Base-by-base conservation (phyloP, 2,888 invertebrate genomes). In the Caradrina clavipalpis region DNA sequence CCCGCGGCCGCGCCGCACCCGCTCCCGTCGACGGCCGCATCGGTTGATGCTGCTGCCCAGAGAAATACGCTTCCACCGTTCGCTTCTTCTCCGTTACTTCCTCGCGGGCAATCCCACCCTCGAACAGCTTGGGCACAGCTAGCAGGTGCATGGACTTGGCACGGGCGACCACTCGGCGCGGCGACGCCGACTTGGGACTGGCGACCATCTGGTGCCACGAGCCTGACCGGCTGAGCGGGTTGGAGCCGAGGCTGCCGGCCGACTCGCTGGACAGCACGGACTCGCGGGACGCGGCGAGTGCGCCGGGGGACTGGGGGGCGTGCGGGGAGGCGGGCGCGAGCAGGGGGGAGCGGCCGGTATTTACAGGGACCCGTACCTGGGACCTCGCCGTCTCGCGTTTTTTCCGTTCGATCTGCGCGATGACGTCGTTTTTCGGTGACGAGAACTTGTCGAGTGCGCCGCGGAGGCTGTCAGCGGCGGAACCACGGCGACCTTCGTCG, bases 71-170 rank as follows among this genome's bases (percentile, higher is more conserved):
- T 81, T 97, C 98, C 68, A 98, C 97, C 2, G 97, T 97, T 80
- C 96, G 96, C 89, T 97, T 97, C 92, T 98, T 98, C 76, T 97
- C 96, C n/a, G 95, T 92, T 55, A 98, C 94, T 84, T 97, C 97
- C 50, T 97, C 97, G 80, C 97, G 97, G 11, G 96, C 95, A 87
- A 98, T 97, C 67, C 97, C 97, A 15, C 98, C 98, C 92, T 98
- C 98, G 90, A 96, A 98, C 86, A 98, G 97, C 89, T 98, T 98
- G 0, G 98, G 98, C 62, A 98, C 94, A 45, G 97, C 97, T 80
- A 98, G 94, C 53, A 97, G 96, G 86, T 98, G 97, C 87, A 98
- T 97, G 0, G 98, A 98, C 87, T 97, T 98, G 4, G 98, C 97
- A 86, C 98, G 94, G 35, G 94, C 88, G 31, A 94, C 92, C 42